Percentiles rank a stretch among this genome's conserved stretches.
Evolutionary conservation across 92 coral and sea anemone genomes (phyloP).

Genomic region (Metridium senile): DNA sequence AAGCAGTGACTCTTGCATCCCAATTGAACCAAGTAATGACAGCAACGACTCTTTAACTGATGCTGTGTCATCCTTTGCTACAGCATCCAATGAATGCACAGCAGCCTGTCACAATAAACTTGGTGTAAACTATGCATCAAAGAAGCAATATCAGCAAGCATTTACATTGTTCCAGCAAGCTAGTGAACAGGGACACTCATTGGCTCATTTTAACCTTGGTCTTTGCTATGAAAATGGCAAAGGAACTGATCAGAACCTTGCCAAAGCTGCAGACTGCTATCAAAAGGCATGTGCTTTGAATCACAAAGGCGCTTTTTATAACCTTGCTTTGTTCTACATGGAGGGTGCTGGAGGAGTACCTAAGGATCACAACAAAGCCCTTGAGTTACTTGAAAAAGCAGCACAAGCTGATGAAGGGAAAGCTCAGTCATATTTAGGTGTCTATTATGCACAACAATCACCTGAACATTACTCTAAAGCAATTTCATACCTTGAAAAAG

Average conservation of each 20-base stretch:
- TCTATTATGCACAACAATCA: conserved; percentile 82
- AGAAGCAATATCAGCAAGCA: conserved; percentile 78
- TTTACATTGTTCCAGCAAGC: conserved; percentile 78
- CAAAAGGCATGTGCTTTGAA: conserved; percentile 62
- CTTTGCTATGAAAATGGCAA: conserved; percentile 93
- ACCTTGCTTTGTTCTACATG: conserved; percentile 73
- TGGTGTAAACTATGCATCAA: conserved; percentile 82
- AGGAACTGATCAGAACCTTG: conserved; percentile 73
- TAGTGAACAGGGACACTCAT: conserved; percentile 82
- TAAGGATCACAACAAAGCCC: conserved; percentile 48
- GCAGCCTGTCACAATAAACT: conserved; percentile 94
- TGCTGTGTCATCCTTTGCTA: conserved; percentile 81
- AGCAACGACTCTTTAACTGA: conserved; percentile 61
- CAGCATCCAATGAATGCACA: conserved; percentile 75
- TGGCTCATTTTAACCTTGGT: conserved; percentile 96
- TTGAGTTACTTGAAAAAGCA: conserved; percentile 61
- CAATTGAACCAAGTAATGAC: conserved; percentile 33
- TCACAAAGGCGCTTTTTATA: conserved; percentile 80
- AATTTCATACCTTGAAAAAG: conserved; percentile 72
- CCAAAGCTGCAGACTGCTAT: conserved; percentile 72
- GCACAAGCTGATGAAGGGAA: conserved; percentile 68
- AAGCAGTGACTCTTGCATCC: neutral
- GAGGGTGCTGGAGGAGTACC: conserved; percentile 79
- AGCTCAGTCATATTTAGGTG: conserved; percentile 92
- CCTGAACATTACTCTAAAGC: conserved; percentile 74